Conservation (phyloP, 2,797 vertebrate species). For the Microcaecilia unicolor region DNA sequence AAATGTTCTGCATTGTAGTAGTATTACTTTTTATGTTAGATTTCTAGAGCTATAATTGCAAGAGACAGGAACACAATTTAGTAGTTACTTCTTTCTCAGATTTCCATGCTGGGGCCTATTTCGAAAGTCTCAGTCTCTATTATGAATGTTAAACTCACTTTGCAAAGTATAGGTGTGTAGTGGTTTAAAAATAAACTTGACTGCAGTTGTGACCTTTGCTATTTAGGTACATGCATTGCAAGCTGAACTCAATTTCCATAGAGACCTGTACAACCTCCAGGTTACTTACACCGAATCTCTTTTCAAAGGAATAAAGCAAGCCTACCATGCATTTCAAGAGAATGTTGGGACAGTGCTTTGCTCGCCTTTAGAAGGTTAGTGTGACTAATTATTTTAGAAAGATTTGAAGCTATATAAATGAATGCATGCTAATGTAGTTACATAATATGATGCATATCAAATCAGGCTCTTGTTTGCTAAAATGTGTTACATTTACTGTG, state of each 20-base stretch:
- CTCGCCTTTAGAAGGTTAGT: conserved; percentile 32
- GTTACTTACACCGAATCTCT: conserved; percentile 29
- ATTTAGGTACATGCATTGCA: conserved; percentile 27
- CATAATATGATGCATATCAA: no score
- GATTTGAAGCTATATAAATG: background rate
- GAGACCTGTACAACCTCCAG: conserved; percentile 30
- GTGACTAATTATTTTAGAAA: background rate
- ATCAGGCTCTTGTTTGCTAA: no score
- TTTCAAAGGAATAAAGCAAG: conserved; percentile 31
- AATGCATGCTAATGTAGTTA: background rate
- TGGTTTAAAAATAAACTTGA: background rate
- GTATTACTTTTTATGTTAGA: no score
- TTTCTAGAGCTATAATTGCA: no score
- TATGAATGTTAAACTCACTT: no score
- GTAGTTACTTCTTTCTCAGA: no score
- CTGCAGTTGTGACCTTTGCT: background rate
- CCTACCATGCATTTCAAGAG: conserved; percentile 39
- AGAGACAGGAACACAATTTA: no score
- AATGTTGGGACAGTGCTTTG: conserved; percentile 30
- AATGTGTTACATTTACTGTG: no score
- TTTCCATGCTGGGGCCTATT: no score
- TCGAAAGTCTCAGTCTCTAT: no score
- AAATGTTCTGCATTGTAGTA: no score
- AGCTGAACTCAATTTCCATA: conserved; percentile 38
- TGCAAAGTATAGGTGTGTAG: background rate